Evolutionary conservation across 2,797 vertebrate species (phyloP).

Genomic region (Eulemur rubriventer): DNA sequence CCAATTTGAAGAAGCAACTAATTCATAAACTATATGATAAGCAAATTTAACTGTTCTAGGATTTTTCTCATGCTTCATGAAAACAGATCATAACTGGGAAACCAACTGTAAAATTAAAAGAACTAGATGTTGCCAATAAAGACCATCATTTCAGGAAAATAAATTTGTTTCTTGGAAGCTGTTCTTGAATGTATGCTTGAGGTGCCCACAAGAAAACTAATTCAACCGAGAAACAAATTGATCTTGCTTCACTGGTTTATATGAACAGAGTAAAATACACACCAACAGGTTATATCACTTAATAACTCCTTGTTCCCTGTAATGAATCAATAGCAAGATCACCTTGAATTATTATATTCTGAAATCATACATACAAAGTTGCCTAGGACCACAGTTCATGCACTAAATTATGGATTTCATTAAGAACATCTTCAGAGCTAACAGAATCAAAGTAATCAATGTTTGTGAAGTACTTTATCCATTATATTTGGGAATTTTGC

Average conservation of each 20-base stretch:
- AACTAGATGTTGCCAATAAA: slow-evolving; percentile 90
- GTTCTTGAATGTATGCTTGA: slow-evolving; percentile 85
- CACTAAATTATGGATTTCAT: slow-evolving; percentile 16
- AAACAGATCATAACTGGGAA: slow-evolving; percentile 90
- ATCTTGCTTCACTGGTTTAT: slow-evolving; percentile 88
- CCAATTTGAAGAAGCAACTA: slow-evolving; percentile 84
- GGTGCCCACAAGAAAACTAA: slow-evolving; percentile 86
- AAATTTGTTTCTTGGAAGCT: slow-evolving; percentile 88
- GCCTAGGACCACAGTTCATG: slow-evolving; percentile 11
- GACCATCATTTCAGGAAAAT: slow-evolving; percentile 88
- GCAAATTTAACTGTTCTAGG: slow-evolving; percentile 85
- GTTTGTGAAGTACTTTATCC: background rate
- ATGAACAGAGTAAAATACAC: slow-evolving; percentile 86
- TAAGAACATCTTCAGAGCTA: slow-evolving; percentile 12
- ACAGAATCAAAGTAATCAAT: background rate
- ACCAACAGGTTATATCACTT: slow-evolving; percentile 84
- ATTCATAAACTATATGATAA: slow-evolving; percentile 86
- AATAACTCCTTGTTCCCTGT: slow-evolving; percentile 86
- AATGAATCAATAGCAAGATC: slow-evolving; percentile 85
- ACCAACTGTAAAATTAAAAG: slow-evolving; percentile 91
- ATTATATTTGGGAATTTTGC: background rate
- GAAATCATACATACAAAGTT: slow-evolving; percentile 74
- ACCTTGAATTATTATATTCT: slow-evolving; percentile 83
- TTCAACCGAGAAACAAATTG: slow-evolving; percentile 87
- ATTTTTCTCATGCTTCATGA: slow-evolving; percentile 88